phyloP scores from a whole-genome alignment of 1,140 invertebrate genomes.

The Pseudobourletiella spinata region DNA sequence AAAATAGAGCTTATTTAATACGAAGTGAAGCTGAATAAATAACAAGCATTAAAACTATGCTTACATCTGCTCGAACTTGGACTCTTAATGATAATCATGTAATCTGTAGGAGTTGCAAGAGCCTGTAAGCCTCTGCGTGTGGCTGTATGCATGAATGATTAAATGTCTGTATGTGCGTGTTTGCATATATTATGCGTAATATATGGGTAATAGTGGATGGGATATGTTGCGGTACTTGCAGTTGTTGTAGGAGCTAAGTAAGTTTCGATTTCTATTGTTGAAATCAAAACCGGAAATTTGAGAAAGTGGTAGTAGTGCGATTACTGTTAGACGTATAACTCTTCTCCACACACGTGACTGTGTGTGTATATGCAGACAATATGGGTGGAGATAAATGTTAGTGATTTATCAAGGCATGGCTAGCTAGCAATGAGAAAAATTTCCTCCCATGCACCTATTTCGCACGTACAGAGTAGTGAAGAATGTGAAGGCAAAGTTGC shows the following conservation, averaged over 20 bases:
- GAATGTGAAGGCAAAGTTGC: too few species aligned
- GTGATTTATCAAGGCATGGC: neutral
- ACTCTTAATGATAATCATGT: neutral
- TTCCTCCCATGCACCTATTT: too few species aligned
- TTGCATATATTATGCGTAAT: neutral
- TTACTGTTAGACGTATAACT: too few species aligned
- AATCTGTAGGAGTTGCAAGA: neutral
- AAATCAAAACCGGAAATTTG: slow-evolving; percentile 12
- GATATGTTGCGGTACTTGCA: neutral
- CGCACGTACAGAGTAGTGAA: too few species aligned
- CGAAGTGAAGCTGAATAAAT: neutral
- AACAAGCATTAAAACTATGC: neutral
- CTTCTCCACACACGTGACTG: too few species aligned
- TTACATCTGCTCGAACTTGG: neutral
- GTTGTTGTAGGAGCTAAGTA: neutral
- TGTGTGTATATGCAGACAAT: too few species aligned
- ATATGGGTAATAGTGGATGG: neutral
- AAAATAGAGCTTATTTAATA: neutral
- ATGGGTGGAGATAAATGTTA: too few species aligned
- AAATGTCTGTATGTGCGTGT: too few species aligned
- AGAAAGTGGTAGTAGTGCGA: neutral
- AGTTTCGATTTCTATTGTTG: slow-evolving; percentile 10
- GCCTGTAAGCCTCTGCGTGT: too few species aligned
- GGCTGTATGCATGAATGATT: too few species aligned
- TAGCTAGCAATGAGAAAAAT: neutral